Evolutionary conservation across 2,113 vertebrate species (phyloP).

Genomic region (Mustela lutreola): DNA sequence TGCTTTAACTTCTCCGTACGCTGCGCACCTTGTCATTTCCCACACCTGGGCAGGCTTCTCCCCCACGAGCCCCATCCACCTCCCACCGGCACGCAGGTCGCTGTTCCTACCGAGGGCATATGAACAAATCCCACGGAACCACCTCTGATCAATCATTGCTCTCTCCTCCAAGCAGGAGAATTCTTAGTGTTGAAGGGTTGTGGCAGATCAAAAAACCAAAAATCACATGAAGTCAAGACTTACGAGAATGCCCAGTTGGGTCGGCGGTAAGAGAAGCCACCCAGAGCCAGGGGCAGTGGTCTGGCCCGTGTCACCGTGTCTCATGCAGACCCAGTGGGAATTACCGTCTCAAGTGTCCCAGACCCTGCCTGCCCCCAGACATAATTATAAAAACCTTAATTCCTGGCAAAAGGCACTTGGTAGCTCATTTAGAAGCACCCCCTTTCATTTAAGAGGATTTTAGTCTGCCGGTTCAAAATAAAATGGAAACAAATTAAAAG

Average conservation of each 20-base stretch:
- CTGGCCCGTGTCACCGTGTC: accelerated
- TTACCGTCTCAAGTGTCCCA: accelerated
- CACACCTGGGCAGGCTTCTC: background rate
- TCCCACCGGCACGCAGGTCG: accelerated
- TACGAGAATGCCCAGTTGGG: background rate
- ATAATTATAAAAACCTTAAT: background rate
- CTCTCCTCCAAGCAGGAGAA: background rate
- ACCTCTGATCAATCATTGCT: background rate
- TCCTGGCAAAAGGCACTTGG: background rate
- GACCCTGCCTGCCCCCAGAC: accelerated
- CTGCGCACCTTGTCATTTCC: background rate
- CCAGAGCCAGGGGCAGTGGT: background rate
- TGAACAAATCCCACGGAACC: background rate
- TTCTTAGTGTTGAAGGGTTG: background rate
- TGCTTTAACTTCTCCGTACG: background rate
- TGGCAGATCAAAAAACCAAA: background rate
- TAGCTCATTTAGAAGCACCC: background rate
- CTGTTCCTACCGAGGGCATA: background rate
- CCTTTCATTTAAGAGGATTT: background rate
- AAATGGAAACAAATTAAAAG: background rate
- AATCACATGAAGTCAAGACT: background rate
- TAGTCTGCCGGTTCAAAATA: background rate
- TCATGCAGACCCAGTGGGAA: accelerated
- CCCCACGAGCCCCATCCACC: accelerated
- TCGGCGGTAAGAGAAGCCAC: background rate